These are phyloP conservation scores for Brachypteracias leptosomus DNA, from an alignment of 2,113 vertebrate species.

Conservation along the genomic window DNA sequence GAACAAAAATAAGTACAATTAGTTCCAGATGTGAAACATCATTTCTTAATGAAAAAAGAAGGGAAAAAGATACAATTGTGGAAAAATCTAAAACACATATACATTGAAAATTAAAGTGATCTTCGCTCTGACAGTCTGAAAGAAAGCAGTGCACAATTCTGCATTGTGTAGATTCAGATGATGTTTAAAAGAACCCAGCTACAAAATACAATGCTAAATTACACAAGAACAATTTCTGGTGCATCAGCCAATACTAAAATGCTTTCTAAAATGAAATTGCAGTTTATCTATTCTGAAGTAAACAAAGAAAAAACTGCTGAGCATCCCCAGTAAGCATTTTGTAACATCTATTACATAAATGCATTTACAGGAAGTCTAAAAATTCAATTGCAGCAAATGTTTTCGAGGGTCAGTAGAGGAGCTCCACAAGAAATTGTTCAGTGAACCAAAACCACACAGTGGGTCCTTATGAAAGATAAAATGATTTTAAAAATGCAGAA, in stretches of 20 bases:
- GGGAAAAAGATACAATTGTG: neutral
- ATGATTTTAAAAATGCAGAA: neutral
- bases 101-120: conserved; percentile 17
- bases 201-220: neutral
- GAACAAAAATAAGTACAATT: neutral
- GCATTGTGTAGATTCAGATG: neutral
- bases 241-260: neutral
- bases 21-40: conserved; percentile 33
- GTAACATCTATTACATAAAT: neutral
- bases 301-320: neutral
- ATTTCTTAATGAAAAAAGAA: conserved; percentile 52
- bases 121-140: conserved; percentile 28
- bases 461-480: neutral
- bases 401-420: neutral
- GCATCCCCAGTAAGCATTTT: neutral
- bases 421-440: neutral
- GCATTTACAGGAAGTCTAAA: neutral
- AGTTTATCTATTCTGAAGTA: neutral
- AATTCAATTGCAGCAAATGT: neutral
- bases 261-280: neutral
- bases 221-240: neutral
- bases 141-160: neutral
- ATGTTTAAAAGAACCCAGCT: neutral
- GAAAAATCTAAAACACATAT: neutral
- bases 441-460: neutral